Conservation (phyloP, 2,888 invertebrate genomes). For the Caenorhabditis sinica region DNA sequence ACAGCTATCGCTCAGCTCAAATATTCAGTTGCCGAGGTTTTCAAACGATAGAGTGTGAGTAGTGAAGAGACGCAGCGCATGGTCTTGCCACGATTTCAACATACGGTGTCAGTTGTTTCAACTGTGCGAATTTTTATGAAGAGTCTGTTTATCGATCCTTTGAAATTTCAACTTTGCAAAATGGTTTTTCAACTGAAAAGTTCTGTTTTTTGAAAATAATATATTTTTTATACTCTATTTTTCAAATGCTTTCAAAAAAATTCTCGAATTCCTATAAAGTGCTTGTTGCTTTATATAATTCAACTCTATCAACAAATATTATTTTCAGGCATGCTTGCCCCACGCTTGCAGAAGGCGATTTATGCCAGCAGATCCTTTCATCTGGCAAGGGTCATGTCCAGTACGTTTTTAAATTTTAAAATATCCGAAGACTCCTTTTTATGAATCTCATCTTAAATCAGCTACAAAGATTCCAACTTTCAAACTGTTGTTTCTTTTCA, state of each 20-base stretch:
- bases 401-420: conserved; percentile 61
- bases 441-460: no score
- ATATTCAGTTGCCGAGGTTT: no score
- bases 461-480: not conserved
- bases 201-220: not conserved
- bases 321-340: conserved; percentile 69
- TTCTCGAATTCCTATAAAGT: no score
- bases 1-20: no score
- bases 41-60: conserved; percentile 25
- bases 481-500: conserved; percentile 32
- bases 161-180: conserved; percentile 12
- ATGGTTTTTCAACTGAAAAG: no score
- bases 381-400: conserved; percentile 66
- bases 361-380: conserved; percentile 70
- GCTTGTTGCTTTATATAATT: no score
- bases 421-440: not conserved
- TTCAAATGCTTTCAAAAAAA: not conserved
- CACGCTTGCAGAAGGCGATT: conserved; percentile 66
- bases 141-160: conserved; percentile 46
- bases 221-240: not conserved
- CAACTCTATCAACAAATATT: not conserved
- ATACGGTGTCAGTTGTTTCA: conserved; percentile 56
- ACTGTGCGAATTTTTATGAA: conserved; percentile 52
- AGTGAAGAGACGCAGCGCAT: conserved; percentile 44
- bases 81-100: conserved; percentile 38